Base-by-base conservation (phyloP, 2,888 invertebrate genomes). In the Oxystoma pomonae region DNA sequence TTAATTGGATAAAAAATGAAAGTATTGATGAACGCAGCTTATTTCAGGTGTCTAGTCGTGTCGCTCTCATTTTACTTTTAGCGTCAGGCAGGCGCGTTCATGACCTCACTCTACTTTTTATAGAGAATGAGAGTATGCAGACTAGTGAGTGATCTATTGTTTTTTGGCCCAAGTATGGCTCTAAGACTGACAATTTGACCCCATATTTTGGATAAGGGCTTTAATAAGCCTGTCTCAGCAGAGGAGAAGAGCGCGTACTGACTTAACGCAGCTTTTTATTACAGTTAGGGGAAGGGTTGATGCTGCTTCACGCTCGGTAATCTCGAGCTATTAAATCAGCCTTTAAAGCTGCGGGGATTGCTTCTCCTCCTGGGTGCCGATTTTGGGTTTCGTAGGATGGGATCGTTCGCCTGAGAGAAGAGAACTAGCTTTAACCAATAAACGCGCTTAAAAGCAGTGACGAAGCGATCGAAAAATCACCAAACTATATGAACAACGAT, bases 1-100 rank as follows among this genome's bases (percentile, higher is more conserved):
- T 58, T 5, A 16, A n/a, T 12, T 61, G 61, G 61, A 7, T 61
- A 20, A 35, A 19, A 50, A 35, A 18, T 7, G 61, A 65, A 5
- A 35, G 60, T 5, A 12, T 62, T 12, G 57, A 60, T 20, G 35
- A 49, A n/a, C 2, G 22, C 17, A 57, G 51, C 56, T 16, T 61
- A 3, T 35, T 35, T 12, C 35, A 35, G 3, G 3, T 3, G 5
- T 35, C 35, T 35, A 35, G 35, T 3, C 35, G 35, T 3, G 5
- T 35, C 3, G 35, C 35, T 35, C 35, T 35, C 12, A 35, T 35
- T 35, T 12, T 35, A 7, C 35, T 35, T 35, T 12, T 35, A 7
- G 35, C 35, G 5, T 35, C 35, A 35, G 35, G 35, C 5, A 35
- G 35, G 12, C 35, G 35, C 12, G 12, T 35, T 12, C 35, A 35